Percentiles rank a stretch among this genome's conserved stretches.
Conservation (phyloP, 2,113 vertebrate species). For the Ondatra zibethicus region DNA sequence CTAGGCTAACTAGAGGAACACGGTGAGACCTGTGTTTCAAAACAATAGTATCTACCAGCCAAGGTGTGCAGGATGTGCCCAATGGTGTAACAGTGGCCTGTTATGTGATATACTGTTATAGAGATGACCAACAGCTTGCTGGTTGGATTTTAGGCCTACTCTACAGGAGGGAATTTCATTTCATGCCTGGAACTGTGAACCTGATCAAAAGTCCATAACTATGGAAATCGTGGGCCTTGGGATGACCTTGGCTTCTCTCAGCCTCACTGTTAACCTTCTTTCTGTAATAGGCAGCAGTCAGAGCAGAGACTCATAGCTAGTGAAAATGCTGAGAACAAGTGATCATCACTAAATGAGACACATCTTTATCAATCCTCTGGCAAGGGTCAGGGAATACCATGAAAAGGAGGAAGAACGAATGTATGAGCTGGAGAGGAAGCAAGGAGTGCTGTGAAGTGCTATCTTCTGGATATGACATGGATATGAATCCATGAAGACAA, state of each 20-base stretch:
- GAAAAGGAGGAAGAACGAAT: not conserved
- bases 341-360: not conserved
- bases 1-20: not conserved
- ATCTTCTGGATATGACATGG: not conserved
- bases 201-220: too few species aligned
- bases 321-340: too few species aligned
- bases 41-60: not conserved
- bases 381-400: not conserved
- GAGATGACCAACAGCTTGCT: not conserved
- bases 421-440: not conserved
- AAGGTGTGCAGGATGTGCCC: not conserved
- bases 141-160: not conserved
- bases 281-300: not conserved
- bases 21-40: not conserved
- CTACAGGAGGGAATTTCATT: not conserved
- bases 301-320: not conserved
- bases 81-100: not conserved
- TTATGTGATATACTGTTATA: not conserved
- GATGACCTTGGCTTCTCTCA: not conserved
- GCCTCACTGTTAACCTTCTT: not conserved
- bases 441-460: too few species aligned
- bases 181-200: too few species aligned
- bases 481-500: too few species aligned
- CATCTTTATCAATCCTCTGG: not conserved
- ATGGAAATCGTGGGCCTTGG: not conserved